Evolutionary conservation across 1,140 invertebrate species (phyloP).

Genomic region (Nymphalis io): DNA sequence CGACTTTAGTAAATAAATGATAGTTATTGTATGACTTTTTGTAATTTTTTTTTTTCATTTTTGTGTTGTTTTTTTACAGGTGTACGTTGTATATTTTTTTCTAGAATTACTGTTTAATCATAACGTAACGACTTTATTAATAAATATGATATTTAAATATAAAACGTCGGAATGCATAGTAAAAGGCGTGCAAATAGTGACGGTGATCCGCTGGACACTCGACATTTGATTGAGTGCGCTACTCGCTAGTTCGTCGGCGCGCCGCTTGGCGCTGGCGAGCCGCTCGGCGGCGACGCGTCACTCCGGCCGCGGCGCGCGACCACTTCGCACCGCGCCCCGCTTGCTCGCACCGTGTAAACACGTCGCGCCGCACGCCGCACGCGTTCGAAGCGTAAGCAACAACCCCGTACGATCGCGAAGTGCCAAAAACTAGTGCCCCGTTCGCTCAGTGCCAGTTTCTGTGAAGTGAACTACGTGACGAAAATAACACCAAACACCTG

Average conservation of each 20-base stretch:
- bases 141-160: not conserved
- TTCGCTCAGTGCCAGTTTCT: slow-evolving; percentile 54
- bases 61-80: no score
- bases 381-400: slow-evolving; percentile 2
- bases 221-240: slow-evolving; percentile 58
- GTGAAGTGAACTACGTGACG: slow-evolving; percentile 44
- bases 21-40: no score
- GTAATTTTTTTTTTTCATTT: no score
- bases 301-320: slow-evolving; percentile 73
- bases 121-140: not conserved
- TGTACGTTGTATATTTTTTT: not conserved
- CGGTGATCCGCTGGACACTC: slow-evolving; percentile 20
- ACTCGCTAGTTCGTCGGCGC: slow-evolving; percentile 2
- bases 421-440: slow-evolving; percentile 53
- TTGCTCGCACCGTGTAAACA: slow-evolving; percentile 37
- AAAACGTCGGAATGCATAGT: slow-evolving; percentile 27
- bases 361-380: slow-evolving; percentile 35
- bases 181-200: slow-evolving; percentile 55
- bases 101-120: not conserved
- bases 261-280: slow-evolving; percentile 20
- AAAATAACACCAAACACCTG: slow-evolving; percentile 50
- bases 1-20: no score
- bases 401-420: slow-evolving; percentile 42
- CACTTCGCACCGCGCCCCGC: slow-evolving; percentile 50
- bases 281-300: slow-evolving; percentile 58